These are phyloP conservation scores for Margaritifera margaritifera DNA, from an alignment of 2,888 invertebrate genomes.

Conservation along the genomic window DNA sequence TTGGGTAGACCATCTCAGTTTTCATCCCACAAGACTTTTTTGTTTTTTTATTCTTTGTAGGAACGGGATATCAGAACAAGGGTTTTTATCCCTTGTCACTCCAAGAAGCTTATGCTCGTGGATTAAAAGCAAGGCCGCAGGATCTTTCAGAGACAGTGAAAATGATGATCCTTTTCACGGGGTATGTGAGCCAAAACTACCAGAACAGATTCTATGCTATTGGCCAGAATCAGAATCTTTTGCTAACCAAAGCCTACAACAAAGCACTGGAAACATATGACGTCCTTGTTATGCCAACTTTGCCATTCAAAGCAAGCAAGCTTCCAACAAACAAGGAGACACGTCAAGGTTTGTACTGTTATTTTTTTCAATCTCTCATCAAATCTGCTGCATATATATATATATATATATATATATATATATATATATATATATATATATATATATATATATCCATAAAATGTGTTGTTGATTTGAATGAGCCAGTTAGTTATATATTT, in stretches of 20 bases:
- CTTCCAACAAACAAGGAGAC: constrained; percentile 12
- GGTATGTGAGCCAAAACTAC: constrained; percentile 33
- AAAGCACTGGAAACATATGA: constrained; percentile 47
- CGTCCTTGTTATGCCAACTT: constrained; percentile 60
- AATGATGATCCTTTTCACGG: constrained; percentile 11
- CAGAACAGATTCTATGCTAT: constrained; percentile 47
- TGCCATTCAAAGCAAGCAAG: constrained; percentile 33
- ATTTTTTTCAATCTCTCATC: no score
- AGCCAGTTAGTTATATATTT: no score
- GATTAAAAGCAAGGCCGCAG: constrained; percentile 26
- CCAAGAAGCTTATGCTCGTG: constrained; percentile 31
- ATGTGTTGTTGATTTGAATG: no score
- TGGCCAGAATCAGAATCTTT: constrained; percentile 37
- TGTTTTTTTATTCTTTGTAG: constrained; percentile 12
- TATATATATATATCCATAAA: no score
- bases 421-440: no score
- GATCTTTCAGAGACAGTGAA: constrained; percentile 25
- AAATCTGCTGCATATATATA: no score
- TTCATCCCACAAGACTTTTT: no score
- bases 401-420: no score
- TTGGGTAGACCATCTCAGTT: no score
- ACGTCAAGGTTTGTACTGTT: no score
- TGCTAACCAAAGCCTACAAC: constrained; percentile 44
- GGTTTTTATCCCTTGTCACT: constrained; percentile 37
- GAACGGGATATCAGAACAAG: constrained; percentile 35